phyloP scores from a whole-genome alignment of 37 sponge, comb jelly and placozoan species.

The Agelas oroides region DNA sequence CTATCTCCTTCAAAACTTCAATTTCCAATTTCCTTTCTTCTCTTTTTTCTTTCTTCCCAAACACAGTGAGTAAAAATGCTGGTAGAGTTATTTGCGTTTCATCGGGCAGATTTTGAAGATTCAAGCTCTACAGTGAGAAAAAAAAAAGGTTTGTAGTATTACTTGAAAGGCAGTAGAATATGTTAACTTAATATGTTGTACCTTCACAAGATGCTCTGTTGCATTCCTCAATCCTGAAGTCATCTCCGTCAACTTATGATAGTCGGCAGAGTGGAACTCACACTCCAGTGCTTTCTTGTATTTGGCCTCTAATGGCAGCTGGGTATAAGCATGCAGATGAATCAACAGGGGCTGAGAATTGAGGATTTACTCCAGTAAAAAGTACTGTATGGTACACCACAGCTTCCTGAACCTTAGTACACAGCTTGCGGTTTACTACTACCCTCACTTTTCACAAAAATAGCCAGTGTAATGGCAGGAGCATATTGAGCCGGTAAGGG shows the following conservation, averaged over 20 bases:
- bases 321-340: no score
- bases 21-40: no score
- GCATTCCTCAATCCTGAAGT: constrained; percentile 49
- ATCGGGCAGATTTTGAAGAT: background rate
- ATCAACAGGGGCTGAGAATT: no score
- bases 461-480: no score
- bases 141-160: background rate
- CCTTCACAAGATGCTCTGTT: constrained; percentile 60
- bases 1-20: background rate
- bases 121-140: no score
- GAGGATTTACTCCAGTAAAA: background rate
- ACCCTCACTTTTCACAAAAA: no score
- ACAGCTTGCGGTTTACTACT: no score
- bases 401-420: background rate
- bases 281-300: constrained; percentile 47
- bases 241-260: constrained; percentile 57
- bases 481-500: no score
- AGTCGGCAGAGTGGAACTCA: constrained; percentile 63
- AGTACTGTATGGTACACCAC: background rate
- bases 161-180: background rate
- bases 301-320: constrained; percentile 14
- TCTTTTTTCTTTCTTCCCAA: background rate
- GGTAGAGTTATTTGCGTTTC: constrained; percentile 7
- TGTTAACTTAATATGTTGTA: background rate
- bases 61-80: background rate